Base-by-base conservation (phyloP, 2,113 vertebrate genomes). In the Menura novaehollandiae region DNA sequence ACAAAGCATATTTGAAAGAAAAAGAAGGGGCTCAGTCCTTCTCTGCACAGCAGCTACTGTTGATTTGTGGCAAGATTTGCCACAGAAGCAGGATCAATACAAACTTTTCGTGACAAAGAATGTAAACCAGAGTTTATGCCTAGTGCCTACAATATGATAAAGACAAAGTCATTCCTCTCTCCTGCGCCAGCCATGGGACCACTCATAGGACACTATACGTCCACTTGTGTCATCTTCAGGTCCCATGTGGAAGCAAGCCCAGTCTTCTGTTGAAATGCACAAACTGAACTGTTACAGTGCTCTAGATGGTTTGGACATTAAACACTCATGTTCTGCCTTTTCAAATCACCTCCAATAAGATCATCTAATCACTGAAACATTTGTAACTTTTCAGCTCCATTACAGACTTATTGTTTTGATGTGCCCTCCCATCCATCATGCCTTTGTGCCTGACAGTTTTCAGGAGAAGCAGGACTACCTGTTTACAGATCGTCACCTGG, bases 121-220 rank as follows among this genome's bases (percentile, higher is more conserved):
- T 13, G 6, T 20, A 59, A 81, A 67, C 15, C 6, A 71, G 43
- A 74, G 3, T 7, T 79, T 91, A 51, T 27, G 10, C 8, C 47
- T n/a, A 47, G 6, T 49, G 27, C 7, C 15, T 47, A 22, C 11
- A 71, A 14, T 32, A 11, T 16, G 18, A 53, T 51, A 33, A 73
- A 62, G 24, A 75, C 33, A 69, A 75, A 77, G 27, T 26, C 12
- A 9, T 76, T 79, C 13, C 18, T 76, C 3, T 7, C 30, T 84
- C 20, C 28, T 58, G 22, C 9, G 14, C 5, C 66, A 74, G 13
- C 16, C 37, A 17, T 1, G 6, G 6, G 12, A 66, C 27, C 2
- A 1, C 26, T 7, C 33, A 11, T 62, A 46, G 32, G n/a, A 60
- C 11, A n/a, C 2, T 1, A 0, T n/a, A 12, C 9, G n/a, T 32